Percentiles rank a stretch among this genome's conserved stretches.
Evolutionary conservation across 2,888 invertebrate genomes (phyloP).

Genomic region (Agriopis aurantiaria): DNA sequence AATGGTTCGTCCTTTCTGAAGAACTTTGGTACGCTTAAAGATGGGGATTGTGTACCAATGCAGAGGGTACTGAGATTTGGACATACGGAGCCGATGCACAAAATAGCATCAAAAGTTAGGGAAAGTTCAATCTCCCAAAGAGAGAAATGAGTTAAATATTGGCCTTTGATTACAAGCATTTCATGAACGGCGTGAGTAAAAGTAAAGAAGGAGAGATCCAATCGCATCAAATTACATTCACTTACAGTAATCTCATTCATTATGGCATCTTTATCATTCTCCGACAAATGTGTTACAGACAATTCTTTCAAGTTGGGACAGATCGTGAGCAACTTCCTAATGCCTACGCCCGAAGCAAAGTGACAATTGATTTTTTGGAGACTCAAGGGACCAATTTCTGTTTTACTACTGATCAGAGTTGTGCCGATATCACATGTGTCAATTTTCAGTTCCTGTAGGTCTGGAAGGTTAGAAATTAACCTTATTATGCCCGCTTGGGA

Average conservation of each 20-base stretch:
- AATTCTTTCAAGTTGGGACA: slow-evolving; percentile 77
- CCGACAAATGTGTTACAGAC: slow-evolving; percentile 77
- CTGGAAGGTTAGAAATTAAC: slow-evolving; percentile 73
- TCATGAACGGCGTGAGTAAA: slow-evolving; percentile 73
- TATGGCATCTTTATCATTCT: slow-evolving; percentile 77
- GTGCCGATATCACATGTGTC: slow-evolving; percentile 84
- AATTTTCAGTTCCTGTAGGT: slow-evolving; percentile 77
- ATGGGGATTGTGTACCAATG: slow-evolving; percentile 77
- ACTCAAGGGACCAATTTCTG: slow-evolving; percentile 73
- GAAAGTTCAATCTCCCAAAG: slow-evolving; percentile 80
- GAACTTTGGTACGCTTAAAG: slow-evolving; percentile 69
- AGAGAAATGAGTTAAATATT: slow-evolving; percentile 77
- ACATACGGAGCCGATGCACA: slow-evolving; percentile 74
- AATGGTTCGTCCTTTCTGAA: slow-evolving; percentile 67
- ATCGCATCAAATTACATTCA: slow-evolving; percentile 67
- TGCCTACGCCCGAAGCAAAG: slow-evolving; percentile 77
- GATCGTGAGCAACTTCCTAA: slow-evolving; percentile 74
- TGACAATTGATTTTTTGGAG: slow-evolving; percentile 80
- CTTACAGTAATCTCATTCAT: slow-evolving; percentile 74
- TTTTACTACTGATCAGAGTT: slow-evolving; percentile 71
- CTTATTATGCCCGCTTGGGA: slow-evolving; percentile 79
- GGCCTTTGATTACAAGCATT: slow-evolving; percentile 73
- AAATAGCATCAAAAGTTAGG: slow-evolving; percentile 70
- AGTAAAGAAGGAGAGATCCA: slow-evolving; percentile 81
- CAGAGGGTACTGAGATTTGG: slow-evolving; percentile 76